A percentile compares a stretch with the other conserved stretches of the same genome.
Evolutionary conservation across 2,113 vertebrate genomes (phyloP).

Genomic region (Vulpes ferrilata): DNA sequence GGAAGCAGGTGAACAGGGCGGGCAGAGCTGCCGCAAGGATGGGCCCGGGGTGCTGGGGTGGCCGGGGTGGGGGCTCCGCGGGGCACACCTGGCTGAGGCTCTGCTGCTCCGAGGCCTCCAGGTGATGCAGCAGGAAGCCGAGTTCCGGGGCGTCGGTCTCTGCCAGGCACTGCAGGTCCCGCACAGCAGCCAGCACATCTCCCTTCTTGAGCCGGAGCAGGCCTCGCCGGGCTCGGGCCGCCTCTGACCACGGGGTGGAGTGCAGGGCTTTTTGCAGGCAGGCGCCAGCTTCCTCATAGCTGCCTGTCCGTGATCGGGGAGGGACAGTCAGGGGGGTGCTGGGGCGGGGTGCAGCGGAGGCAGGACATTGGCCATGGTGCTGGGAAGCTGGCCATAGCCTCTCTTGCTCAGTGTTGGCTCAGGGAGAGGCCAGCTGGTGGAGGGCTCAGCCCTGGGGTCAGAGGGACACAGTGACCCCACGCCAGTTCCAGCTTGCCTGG

Average conservation of each 20-base stretch:
- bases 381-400: not conserved
- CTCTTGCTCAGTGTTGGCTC: not conserved
- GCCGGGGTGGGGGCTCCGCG: accelerated
- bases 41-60: not conserved
- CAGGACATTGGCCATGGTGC: accelerated
- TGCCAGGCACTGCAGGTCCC: slow-evolving; percentile 89
- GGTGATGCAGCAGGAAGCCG: slow-evolving; percentile 89
- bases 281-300: slow-evolving; percentile 85
- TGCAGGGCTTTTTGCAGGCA: slow-evolving; percentile 90
- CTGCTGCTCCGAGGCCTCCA: slow-evolving; percentile 87
- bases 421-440: not conserved
- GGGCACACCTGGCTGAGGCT: slow-evolving; percentile 90
- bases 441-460: not conserved
- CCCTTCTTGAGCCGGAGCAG: slow-evolving; percentile 91
- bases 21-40: accelerated
- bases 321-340: not conserved
- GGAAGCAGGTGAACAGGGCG: not conserved
- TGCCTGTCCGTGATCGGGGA: slow-evolving; percentile 77
- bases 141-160: slow-evolving; percentile 88
- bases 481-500: not conserved
- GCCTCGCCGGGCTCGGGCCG: slow-evolving; percentile 89
- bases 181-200: slow-evolving; percentile 84
- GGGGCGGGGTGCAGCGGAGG: too few species aligned
- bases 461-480: not conserved
- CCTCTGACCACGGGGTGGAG: slow-evolving; percentile 60